phyloP scores from a whole-genome alignment of 2,113 vertebrate species.

The Suncus etruscus region DNA sequence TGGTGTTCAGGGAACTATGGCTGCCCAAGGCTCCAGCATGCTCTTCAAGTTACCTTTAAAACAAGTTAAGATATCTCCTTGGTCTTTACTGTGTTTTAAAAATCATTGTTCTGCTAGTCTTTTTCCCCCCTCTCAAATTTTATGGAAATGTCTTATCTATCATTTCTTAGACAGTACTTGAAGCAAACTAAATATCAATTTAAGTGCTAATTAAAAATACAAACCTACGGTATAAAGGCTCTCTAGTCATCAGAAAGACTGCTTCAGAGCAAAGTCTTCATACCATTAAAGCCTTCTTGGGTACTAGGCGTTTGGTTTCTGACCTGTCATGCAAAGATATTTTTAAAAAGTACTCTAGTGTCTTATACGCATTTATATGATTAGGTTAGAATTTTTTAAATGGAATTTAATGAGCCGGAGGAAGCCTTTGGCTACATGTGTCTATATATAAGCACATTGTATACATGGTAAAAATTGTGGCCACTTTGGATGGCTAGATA shows the following conservation, averaged over 20 bases:
- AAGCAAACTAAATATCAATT: slow-evolving; percentile 72
- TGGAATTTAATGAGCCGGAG: not conserved
- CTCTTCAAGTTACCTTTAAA: no score
- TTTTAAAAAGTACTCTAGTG: slow-evolving; percentile 66
- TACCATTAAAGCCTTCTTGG: slow-evolving; percentile 84
- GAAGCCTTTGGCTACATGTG: not conserved
- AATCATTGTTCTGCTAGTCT: slow-evolving; percentile 57
- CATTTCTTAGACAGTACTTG: slow-evolving; percentile 71
- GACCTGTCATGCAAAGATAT: slow-evolving; percentile 82
- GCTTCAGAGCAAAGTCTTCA: slow-evolving; percentile 74
- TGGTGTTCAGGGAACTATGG: no score
- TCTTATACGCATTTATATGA: not conserved
- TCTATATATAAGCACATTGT: slow-evolving; percentile 35
- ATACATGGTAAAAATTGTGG: slow-evolving; percentile 18
- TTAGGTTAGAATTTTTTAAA: slow-evolving; percentile 3
- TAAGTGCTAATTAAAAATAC: slow-evolving; percentile 74
- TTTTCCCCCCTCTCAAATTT: slow-evolving; percentile 72
- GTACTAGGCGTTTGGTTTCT: slow-evolving; percentile 77
- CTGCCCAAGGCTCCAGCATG: no score
- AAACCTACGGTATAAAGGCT: slow-evolving; percentile 61
- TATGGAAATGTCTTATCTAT: slow-evolving; percentile 67
- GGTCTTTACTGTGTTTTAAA: slow-evolving; percentile 21
- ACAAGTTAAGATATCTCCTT: no score
- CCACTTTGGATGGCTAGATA: not conserved
- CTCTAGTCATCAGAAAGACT: slow-evolving; percentile 59